Evolutionary conservation across 2,797 vertebrate genomes (phyloP), one percentile per base, ranked within the genome.

Genomic region (Spheniscus humboldti): DNA sequence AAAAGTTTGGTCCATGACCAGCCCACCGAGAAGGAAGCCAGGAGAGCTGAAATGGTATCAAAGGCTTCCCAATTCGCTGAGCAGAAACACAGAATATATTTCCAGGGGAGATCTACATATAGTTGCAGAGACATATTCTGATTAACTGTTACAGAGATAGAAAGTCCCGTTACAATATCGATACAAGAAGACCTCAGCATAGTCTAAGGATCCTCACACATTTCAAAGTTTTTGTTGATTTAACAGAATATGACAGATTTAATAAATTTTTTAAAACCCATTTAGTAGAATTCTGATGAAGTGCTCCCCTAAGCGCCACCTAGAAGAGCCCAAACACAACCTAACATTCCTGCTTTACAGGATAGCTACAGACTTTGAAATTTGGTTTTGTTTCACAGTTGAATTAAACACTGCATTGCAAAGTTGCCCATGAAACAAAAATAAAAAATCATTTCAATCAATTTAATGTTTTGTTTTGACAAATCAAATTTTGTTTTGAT

Each of bases 401-500:
- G 92, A 94, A 94, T 85, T 79, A 95, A 96, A 91, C 50, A 89
- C 17, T 62, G 53, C 60, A 75, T 88, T 88, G 68, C 68, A 90
- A 92, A 94, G 73, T 83, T 93, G 92, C 57, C 75, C 84, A 80
- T 39, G 84, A 96, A 96, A 94, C 84, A 93, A 97, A 94, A 89
- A 94, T 45, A 87, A 95, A 90, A 93, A 93, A 85, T 85, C 12
- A 87, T 91, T 92, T 95, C 83, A 85, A 87, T 96, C 88, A 97
- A 82, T 15, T 37, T 50, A 91, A 74, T 78, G 81, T 77, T 90
- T 85, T 96, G 83, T 95, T 97, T 96, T 97, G 96, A 96, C 95
- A 97, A 95, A 97, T 88, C 96, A 95, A 95, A 97, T 95, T 96
- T 86, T 94, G 93, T 92, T 96, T 95, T 95, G 94, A 97, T 96